Percentiles rank a stretch among this genome's conserved stretches.
phyloP scores from a whole-genome alignment of 2,113 vertebrate species.

The Carassius carassius region DNA sequence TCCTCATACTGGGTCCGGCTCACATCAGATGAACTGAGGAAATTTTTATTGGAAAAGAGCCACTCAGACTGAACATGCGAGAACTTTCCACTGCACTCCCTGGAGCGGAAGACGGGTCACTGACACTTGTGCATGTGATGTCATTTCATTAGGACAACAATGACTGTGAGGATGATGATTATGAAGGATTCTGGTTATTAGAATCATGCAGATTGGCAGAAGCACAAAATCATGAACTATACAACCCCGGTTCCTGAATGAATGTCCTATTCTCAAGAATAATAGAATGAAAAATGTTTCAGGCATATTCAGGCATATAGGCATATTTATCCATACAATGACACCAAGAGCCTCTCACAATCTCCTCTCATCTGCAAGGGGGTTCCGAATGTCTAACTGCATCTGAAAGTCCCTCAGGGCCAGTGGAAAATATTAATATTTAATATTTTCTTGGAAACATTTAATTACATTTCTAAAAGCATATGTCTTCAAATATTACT shows the following conservation, averaged over 20 bases:
- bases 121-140: background rate
- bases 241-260: background rate
- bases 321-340: conserved; percentile 49
- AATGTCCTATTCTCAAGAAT: background rate
- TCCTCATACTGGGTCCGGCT: background rate
- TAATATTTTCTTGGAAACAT: background rate
- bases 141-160: conserved; percentile 38
- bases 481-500: background rate
- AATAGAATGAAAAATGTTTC: background rate
- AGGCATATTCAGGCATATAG: too few species aligned
- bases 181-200: background rate
- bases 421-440: background rate
- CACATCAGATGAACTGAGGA: background rate
- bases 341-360: conserved; percentile 27
- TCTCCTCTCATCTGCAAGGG: background rate
- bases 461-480: background rate
- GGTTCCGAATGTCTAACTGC: background rate
- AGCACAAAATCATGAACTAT: background rate
- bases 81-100: conserved; percentile 32
- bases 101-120: background rate
- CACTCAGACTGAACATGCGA: background rate
- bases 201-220: background rate
- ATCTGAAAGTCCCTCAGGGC: background rate
- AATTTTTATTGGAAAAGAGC: conserved; percentile 17
- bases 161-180: background rate